phyloP scores from a whole-genome alignment of 1,140 invertebrate species.

The Branchinecta lynchi region DNA sequence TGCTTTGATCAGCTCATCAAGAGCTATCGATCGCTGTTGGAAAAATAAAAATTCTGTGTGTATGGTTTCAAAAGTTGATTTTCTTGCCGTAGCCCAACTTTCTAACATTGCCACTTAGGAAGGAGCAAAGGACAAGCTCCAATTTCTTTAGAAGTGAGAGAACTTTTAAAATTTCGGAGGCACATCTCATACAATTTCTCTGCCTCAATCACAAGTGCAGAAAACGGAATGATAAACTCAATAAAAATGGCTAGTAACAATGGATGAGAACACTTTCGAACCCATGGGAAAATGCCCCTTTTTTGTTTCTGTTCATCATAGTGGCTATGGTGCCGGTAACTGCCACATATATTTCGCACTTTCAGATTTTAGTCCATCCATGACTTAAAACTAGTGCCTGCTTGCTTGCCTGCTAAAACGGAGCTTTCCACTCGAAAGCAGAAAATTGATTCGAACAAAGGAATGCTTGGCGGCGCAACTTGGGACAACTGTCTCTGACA shows the following conservation, averaged over 20 bases:
- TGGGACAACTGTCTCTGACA: neutral
- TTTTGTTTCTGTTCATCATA: conserved; percentile 2
- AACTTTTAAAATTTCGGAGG: neutral
- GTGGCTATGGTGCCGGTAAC: neutral
- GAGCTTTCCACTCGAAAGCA: conserved; percentile 8
- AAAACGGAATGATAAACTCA: neutral
- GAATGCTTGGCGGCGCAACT: conserved; percentile 1
- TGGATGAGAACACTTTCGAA: conserved; percentile 3
- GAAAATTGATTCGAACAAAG: neutral
- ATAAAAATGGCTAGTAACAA: too few relatives aligned
- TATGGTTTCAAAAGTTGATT: too few relatives aligned
- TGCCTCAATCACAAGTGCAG: neutral
- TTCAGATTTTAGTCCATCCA: neutral
- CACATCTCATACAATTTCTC: neutral
- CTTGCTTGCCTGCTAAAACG: conserved; percentile 5
- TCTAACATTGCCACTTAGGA: conserved; percentile 9
- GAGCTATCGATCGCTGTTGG: too few relatives aligned
- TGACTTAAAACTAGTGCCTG: conserved; percentile 4
- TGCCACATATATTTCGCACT: conserved; percentile 5
- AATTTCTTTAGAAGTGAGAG: neutral
- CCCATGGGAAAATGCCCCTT: conserved; percentile 4
- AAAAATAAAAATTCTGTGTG: too few relatives aligned
- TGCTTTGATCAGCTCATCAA: too few relatives aligned
- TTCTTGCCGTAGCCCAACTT: too few relatives aligned
- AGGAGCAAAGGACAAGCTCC: conserved; percentile 8